Evolutionary conservation across 2,113 vertebrate genomes (phyloP).

Genomic region (Parus major): DNA sequence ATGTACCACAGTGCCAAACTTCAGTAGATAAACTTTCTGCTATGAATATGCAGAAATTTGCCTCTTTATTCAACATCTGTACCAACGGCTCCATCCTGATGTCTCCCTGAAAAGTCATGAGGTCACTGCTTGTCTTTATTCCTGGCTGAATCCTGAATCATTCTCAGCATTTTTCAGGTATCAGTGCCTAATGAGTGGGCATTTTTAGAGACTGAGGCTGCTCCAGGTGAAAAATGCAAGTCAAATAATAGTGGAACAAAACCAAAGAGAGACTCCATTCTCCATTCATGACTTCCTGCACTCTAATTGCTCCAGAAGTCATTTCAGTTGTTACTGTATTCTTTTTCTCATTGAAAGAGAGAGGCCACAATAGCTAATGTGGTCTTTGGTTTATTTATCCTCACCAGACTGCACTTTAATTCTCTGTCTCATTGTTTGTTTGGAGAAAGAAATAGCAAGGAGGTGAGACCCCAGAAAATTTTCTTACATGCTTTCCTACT

Average conservation of each 20-base stretch:
- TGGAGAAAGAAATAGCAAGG: background rate
- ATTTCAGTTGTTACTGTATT: background rate
- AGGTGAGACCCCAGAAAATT: background rate
- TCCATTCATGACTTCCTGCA: background rate
- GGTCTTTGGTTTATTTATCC: constrained; percentile 8
- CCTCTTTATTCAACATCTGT: background rate
- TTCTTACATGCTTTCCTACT: background rate
- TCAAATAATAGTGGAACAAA: background rate
- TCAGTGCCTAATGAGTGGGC: background rate
- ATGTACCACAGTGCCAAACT: background rate
- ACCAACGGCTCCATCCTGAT: background rate
- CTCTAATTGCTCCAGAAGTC: background rate
- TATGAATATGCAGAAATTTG: background rate
- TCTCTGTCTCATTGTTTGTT: background rate
- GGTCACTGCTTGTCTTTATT: background rate
- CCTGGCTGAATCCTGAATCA: background rate
- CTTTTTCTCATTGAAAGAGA: background rate
- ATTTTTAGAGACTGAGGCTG: background rate
- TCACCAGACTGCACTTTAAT: background rate
- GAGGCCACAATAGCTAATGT: background rate
- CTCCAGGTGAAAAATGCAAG: background rate
- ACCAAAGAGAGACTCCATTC: background rate
- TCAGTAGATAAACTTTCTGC: background rate
- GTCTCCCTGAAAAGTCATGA: background rate
- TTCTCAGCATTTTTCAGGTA: background rate